Conservation (phyloP, 1,140 invertebrate species). For the Oscheius sp. region DNA sequence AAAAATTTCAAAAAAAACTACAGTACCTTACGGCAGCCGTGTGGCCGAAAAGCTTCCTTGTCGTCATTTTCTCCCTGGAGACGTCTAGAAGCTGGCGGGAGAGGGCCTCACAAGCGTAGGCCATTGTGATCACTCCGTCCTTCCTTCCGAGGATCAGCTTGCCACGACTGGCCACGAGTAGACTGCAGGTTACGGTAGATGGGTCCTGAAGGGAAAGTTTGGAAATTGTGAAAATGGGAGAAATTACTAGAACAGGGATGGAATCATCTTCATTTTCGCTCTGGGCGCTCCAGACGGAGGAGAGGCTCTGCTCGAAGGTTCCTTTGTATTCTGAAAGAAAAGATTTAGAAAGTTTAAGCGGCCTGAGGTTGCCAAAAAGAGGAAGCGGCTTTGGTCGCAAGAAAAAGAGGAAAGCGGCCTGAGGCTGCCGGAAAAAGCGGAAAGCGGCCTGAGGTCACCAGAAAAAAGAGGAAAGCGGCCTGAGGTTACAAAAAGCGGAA, state of each 20-base stretch:
- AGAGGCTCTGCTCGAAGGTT: constrained; percentile 41
- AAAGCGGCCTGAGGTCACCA: no score
- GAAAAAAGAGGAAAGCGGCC: no score
- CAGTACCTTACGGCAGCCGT: constrained; percentile 81
- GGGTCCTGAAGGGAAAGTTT: constrained; percentile 28
- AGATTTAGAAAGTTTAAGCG: not conserved
- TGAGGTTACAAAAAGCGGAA: no score
- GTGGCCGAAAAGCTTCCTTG: constrained; percentile 79
- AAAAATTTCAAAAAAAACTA: not conserved
- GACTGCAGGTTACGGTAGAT: constrained; percentile 68
- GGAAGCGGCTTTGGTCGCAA: no score
- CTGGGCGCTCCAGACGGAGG: constrained; percentile 47
- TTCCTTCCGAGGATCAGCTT: constrained; percentile 87
- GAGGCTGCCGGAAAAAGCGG: no score
- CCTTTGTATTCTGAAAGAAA: constrained; percentile 31
- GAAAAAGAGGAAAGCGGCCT: no score
- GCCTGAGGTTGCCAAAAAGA: no score
- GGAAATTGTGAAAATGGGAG: not conserved
- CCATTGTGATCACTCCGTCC: constrained; percentile 93
- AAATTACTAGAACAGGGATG: constrained; percentile 35
- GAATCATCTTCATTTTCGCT: constrained; percentile 41
- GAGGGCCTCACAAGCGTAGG: constrained; percentile 89
- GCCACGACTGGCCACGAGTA: constrained; percentile 87
- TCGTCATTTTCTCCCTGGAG: constrained; percentile 51
- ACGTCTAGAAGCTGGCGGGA: constrained; percentile 85